A percentile compares a stretch with the other conserved stretches of the same genome.
Conservation (phyloP, 2,888 invertebrate genomes). For the Melieria crassipennis region DNA sequence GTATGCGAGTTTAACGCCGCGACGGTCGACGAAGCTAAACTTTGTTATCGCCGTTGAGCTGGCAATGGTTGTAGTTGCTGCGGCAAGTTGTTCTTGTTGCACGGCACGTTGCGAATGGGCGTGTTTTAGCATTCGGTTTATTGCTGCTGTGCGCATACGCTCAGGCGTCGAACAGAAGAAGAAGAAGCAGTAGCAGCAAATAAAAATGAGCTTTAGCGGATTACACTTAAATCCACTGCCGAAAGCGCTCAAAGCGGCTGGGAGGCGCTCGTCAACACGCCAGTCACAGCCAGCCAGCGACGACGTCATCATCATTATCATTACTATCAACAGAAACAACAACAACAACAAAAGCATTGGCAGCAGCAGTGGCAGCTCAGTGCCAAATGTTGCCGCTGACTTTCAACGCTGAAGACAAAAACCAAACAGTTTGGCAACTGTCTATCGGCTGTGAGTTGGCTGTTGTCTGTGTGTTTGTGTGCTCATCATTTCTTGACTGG, state of each 20-base stretch:
- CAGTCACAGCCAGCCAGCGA: not conserved
- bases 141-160: not conserved
- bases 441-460: not conserved
- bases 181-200: too few species aligned
- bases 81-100: not conserved
- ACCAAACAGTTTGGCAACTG: slow-evolving; percentile 1
- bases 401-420: not conserved
- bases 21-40: slow-evolving; percentile 7
- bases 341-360: not conserved
- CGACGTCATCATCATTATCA: slow-evolving; percentile 1
- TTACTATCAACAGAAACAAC: not conserved
- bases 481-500: not conserved
- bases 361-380: not conserved
- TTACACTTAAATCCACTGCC: slow-evolving; percentile 3
- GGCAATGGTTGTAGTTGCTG: not conserved
- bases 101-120: not conserved
- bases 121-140: not conserved
- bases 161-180: too few species aligned
- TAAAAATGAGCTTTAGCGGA: not conserved
- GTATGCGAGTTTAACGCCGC: slow-evolving; percentile 59
- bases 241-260: not conserved
- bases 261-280: not conserved
- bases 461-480: not conserved
- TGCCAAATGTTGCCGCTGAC: too few species aligned
- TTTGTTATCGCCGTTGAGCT: slow-evolving; percentile 1